Conservation (phyloP, 2,888 invertebrate species). For the Mystacides longicornis region DNA sequence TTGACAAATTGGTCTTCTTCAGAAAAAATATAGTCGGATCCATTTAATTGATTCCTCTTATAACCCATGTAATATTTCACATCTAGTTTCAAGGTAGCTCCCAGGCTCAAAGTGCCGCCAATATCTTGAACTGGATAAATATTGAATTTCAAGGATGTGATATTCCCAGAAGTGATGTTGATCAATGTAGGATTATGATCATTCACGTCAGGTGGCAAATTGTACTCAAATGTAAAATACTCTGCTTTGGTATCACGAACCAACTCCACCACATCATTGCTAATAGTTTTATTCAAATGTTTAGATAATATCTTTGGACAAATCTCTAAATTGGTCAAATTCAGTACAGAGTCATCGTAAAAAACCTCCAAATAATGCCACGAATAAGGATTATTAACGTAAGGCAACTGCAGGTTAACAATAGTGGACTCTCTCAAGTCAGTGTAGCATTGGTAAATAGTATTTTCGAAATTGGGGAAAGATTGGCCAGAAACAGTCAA, state of each 20-base stretch:
- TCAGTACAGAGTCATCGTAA: slow-evolving; percentile 28
- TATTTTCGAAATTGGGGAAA: slow-evolving; percentile 46
- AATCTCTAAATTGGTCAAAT: background rate
- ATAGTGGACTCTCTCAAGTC: slow-evolving; percentile 35
- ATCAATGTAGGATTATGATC: slow-evolving; percentile 58
- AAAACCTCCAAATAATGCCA: slow-evolving; percentile 53
- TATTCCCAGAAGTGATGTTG: slow-evolving; percentile 58
- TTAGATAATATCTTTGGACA: background rate
- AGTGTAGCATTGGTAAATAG: slow-evolving; percentile 39
- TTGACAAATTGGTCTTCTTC: slow-evolving; percentile 46
- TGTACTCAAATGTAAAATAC: slow-evolving; percentile 71
- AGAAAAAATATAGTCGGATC: slow-evolving; percentile 35
- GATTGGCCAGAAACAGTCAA: slow-evolving; percentile 48
- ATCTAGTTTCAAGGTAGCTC: slow-evolving; percentile 60
- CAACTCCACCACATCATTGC: slow-evolving; percentile 32
- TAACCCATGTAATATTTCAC: slow-evolving; percentile 47
- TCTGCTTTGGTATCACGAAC: slow-evolving; percentile 59
- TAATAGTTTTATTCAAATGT: slow-evolving; percentile 27
- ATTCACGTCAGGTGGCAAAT: slow-evolving; percentile 55
- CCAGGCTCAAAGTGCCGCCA: slow-evolving; percentile 71
- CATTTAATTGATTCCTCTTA: slow-evolving; percentile 31
- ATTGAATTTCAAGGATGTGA: slow-evolving; percentile 60
- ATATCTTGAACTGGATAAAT: slow-evolving; percentile 66
- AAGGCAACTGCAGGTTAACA: slow-evolving; percentile 39
- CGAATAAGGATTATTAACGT: slow-evolving; percentile 48